Conservation (phyloP, 2,113 vertebrate genomes). For the Gallinago jamesoni region DNA sequence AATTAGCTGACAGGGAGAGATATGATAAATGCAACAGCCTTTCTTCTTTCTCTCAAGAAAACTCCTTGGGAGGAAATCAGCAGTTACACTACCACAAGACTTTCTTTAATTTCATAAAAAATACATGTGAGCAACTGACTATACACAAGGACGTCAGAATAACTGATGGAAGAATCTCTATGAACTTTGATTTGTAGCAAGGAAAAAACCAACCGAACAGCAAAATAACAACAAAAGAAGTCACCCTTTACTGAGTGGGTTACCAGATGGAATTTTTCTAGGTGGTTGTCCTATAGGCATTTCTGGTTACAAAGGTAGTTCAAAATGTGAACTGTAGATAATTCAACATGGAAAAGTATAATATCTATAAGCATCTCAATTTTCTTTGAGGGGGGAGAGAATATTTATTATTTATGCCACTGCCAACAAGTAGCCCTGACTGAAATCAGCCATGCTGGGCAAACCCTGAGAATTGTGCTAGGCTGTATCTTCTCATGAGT, state of each 20-base stretch:
- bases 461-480: no score
- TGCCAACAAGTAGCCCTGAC: no score
- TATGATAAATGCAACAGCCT: background rate
- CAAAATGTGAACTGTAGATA: background rate
- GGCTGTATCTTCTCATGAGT: no score
- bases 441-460: no score
- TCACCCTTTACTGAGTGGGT: background rate
- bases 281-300: background rate
- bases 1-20: slow-evolving; percentile 1
- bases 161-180: background rate
- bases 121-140: background rate
- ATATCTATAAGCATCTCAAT: background rate
- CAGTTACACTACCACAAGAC: background rate
- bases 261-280: background rate
- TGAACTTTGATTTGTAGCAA: background rate
- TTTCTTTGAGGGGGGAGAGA: background rate
- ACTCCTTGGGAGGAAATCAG: background rate
- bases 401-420: background rate
- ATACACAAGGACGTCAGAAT: background rate
- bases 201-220: background rate
- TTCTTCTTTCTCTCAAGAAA: slow-evolving; percentile 21
- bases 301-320: background rate
- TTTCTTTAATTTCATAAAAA: slow-evolving; percentile 34
- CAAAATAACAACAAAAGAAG: background rate
- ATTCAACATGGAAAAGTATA: background rate